These are phyloP conservation scores for Pitta sordida DNA, from an alignment of 2,113 vertebrate genomes.

Conservation along the genomic window DNA sequence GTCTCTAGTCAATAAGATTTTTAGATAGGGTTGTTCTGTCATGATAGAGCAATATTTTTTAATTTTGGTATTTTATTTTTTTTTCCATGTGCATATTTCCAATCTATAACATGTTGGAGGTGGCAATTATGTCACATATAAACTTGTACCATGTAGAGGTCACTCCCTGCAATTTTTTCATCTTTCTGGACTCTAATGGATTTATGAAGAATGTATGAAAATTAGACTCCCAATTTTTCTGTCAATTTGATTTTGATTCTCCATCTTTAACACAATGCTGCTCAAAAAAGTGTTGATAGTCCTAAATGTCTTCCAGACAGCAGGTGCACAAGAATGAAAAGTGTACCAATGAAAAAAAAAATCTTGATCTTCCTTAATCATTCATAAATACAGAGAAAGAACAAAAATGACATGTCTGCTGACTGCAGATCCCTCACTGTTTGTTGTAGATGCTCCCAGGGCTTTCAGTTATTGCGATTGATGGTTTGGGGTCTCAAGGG, in stretches of 20 bases:
- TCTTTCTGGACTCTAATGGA: background rate
- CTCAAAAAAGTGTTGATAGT: background rate
- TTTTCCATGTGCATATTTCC: background rate
- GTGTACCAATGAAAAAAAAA: background rate
- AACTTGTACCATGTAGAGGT: background rate
- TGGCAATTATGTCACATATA: background rate
- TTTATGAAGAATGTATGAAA: background rate
- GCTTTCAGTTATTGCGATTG: background rate
- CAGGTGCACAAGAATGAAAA: background rate
- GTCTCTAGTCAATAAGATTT: background rate
- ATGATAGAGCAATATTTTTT: background rate
- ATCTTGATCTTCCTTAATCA: slow-evolving; percentile 3
- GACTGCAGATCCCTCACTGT: background rate
- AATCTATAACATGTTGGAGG: background rate
- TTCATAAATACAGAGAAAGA: slow-evolving; percentile 3
- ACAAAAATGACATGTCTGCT: background rate
- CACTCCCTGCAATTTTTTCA: background rate
- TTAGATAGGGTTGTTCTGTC: background rate
- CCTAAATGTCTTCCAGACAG: background rate
- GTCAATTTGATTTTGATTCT: background rate
- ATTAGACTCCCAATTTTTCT: background rate
- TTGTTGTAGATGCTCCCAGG: background rate
- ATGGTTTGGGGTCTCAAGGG: background rate
- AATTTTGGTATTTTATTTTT: background rate
- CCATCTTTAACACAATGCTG: background rate